Percentiles rank a stretch among this genome's conserved stretches.
Evolutionary conservation across 1,140 invertebrate species (phyloP).

Genomic region (Drosophila nigrodunni): DNA sequence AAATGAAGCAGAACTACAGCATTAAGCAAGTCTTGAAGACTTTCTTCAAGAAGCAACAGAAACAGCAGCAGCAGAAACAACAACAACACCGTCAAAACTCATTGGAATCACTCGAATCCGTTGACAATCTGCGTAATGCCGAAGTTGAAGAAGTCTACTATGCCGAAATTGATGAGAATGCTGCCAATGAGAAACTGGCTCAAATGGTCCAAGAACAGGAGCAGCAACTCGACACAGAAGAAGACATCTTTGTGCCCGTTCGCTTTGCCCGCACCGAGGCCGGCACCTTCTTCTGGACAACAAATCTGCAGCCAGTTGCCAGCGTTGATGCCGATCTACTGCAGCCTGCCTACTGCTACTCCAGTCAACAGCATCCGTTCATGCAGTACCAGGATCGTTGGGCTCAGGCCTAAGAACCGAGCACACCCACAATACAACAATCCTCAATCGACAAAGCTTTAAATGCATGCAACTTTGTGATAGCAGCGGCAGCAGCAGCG

Average conservation of each 20-base stretch:
- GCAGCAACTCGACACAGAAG: slow-evolving; percentile 48
- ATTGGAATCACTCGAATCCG: slow-evolving; percentile 73
- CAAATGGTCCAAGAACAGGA: slow-evolving; percentile 85
- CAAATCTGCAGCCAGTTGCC: slow-evolving; percentile 83
- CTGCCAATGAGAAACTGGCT: slow-evolving; percentile 88
- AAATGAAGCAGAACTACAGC: slow-evolving; percentile 85
- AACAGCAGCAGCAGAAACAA: slow-evolving; percentile 49
- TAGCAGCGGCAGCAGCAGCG: slow-evolving; percentile 60
- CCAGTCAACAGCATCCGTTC: slow-evolving; percentile 83
- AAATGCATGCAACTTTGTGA: slow-evolving; percentile 70
- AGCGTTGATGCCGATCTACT: slow-evolving; percentile 81
- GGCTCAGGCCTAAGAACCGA: slow-evolving; percentile 85
- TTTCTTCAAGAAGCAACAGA: slow-evolving; percentile 80
- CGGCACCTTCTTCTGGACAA: slow-evolving; percentile 87
- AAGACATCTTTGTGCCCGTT: slow-evolving; percentile 85
- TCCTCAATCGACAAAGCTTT: slow-evolving; percentile 57
- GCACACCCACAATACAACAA: not conserved
- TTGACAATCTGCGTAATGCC: slow-evolving; percentile 79
- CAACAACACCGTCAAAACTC: slow-evolving; percentile 62
- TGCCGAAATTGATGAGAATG: slow-evolving; percentile 87
- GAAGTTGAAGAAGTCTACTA: slow-evolving; percentile 80
- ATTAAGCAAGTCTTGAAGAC: slow-evolving; percentile 86
- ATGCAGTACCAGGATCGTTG: slow-evolving; percentile 85
- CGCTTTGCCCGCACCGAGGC: slow-evolving; percentile 86
- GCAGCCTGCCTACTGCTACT: slow-evolving; percentile 83